Base-by-base conservation (phyloP, 2,797 vertebrate species). In the Poliocrania exsul region DNA sequence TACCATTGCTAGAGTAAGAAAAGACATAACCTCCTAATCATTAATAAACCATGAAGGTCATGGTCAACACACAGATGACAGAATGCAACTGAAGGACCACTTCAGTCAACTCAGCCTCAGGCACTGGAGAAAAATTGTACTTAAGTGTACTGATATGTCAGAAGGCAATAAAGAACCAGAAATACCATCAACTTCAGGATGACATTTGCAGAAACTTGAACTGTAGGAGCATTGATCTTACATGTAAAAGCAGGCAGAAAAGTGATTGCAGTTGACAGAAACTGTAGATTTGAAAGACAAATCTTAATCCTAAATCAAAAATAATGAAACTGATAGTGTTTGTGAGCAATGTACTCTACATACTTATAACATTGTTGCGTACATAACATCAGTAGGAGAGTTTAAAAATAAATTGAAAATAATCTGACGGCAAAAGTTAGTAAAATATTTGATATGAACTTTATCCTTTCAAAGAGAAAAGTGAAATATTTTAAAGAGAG, bases 1-100 rank as follows among this genome's bases (percentile, higher is more conserved):
- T 84, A 70, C 37, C 10, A 23, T 75, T 86, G 35, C 86, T 79
- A 61, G 70, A 93, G 35, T 53, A 82, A 90, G 61, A 56, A 71
- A 73, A 88, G 70, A 35, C 53, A 92, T 93, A 95, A 93, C 67
- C 33, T 95, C 67, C 61, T 85, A 82, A 84, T 90, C 53, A 95
- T 95, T 94, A 95, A 95, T 96, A 91, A 96, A 95, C 85, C 92
- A 92, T 96, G 95, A 97, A 96, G 95, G 88, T 95, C 89, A 46
- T 88, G 92, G 87, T 91, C 81, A 97, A 88, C 94, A 69, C 72
- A 91, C 23, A 90, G 67, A 86, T 96, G 91, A 96, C 93, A 95
- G 91, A 96, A 96, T 96, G 78, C 20, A 42, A 80, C 92, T 93
- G 80, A 95, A 92, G 60, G 87, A 86, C 87, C 85, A 81, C 91